phyloP scores from a whole-genome alignment of 2,113 vertebrate species.

The Hystrix cristata region DNA sequence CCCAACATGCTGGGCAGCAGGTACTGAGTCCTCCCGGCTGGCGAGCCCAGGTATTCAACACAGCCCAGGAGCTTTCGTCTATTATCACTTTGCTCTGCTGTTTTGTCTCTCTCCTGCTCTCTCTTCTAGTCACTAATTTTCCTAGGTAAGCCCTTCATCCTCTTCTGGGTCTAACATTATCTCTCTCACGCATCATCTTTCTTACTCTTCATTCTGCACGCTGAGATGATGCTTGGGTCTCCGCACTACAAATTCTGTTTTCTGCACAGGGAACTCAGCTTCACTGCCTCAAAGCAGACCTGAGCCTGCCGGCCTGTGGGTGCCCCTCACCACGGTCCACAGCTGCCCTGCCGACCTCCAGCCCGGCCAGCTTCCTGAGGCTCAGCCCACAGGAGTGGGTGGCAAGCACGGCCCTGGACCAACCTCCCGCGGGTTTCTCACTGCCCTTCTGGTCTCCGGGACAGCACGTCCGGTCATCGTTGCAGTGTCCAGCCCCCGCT shows the following conservation, averaged over 20 bases:
- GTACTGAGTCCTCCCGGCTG: neutral
- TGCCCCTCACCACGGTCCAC: fast-evolving
- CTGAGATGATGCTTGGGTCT: neutral
- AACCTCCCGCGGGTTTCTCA: fast-evolving
- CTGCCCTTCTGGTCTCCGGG: fast-evolving
- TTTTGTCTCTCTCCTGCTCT: neutral
- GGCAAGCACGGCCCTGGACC: neutral
- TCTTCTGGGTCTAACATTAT: neutral
- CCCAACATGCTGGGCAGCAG: fast-evolving
- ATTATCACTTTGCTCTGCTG: neutral
- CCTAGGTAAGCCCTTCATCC: neutral
- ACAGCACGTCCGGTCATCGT: too few relatives aligned
- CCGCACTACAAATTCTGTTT: fast-evolving
- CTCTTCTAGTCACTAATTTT: too few relatives aligned
- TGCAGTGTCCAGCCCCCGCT: neutral
- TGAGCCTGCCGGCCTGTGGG: fast-evolving
- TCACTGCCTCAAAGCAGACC: neutral
- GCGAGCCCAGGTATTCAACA: neutral
- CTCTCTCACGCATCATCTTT: neutral
- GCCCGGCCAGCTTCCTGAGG: neutral
- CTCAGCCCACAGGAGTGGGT: fast-evolving
- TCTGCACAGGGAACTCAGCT: neutral
- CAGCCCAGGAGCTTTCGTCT: neutral
- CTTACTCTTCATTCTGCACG: neutral
- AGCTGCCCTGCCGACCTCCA: neutral